Evolutionary conservation across 2,113 vertebrate genomes (phyloP), one percentile per base, ranked within the genome.

Genomic region (Nibea albiflora): DNA sequence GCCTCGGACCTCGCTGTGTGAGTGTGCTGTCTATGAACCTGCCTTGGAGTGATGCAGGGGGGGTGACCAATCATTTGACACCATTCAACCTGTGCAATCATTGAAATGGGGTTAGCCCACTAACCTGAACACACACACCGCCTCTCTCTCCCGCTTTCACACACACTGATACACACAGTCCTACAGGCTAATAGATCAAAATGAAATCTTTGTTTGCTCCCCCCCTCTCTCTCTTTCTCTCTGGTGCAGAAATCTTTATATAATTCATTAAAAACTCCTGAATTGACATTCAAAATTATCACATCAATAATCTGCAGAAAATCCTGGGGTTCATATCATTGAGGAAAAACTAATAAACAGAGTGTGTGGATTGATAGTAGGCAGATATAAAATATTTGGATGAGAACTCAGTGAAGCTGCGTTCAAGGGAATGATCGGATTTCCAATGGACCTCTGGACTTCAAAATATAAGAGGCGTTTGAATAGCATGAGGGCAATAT

Each of bases 31-130:
- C 62, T 56, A 61, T 52, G 26, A 75, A 79, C 50, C 14, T 39
- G 44, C 76, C 72, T 60, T n/a, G n/a, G 46, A 71, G 67, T 26
- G 42, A 62, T 57, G 62, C 69, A 66, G 16, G n/a, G n/a, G n/a
- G 54, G 68, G 28, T 28, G 52, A 78, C 64, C 73, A 63, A 47
- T 81, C 66, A 46, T 72, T 78, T 89, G 70, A 86, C 81, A 71
- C 73, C 11, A 10, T 68, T 84, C 80, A 76, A 64, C 74, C 61
- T 69, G 69, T 84, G 56, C 47, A 44, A 47, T 69, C 63, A 6
- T 54, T 73, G 61, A 80, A 79, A 83, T 79, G 44, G 72, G 71
- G 67, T 64, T 53, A 67, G n/a, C 24, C 14, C 69, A 26, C 49
- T 71, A 70, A 72, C 75, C 62, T 60, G 46, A 73, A 60, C 66